These are phyloP conservation scores for Manacus vitellinus DNA, from an alignment of 2,113 vertebrate genomes.

Conservation along the genomic window DNA sequence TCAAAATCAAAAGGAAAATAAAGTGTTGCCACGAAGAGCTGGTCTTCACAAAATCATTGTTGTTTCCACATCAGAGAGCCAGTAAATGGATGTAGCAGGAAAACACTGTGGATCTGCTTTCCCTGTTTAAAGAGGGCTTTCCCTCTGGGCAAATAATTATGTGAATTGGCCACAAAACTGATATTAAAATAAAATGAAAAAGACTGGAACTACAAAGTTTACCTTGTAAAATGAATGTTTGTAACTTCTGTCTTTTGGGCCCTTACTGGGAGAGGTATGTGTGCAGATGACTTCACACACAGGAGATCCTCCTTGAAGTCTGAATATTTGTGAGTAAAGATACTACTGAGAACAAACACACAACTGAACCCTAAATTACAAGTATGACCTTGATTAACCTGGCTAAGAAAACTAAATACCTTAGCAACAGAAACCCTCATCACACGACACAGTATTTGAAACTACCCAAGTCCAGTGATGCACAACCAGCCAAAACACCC, in stretches of 20 bases:
- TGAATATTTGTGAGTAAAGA: background rate
- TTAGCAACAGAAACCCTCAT: background rate
- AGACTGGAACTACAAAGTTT: background rate
- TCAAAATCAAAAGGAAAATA: constrained; percentile 37
- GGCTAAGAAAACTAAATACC: background rate
- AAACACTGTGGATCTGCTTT: background rate
- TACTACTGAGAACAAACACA: background rate
- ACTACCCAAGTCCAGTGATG: background rate
- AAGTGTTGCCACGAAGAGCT: background rate
- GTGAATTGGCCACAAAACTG: constrained; percentile 14
- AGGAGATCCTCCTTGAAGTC: background rate
- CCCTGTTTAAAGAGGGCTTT: background rate
- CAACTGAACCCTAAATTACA: background rate
- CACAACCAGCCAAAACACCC: background rate
- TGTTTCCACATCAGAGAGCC: background rate
- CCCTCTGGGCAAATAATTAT: background rate
- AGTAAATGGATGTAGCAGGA: background rate
- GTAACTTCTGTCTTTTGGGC: background rate
- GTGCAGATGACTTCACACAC: background rate
- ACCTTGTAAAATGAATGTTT: constrained; percentile 11
- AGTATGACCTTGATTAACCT: background rate
- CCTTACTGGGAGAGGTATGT: background rate
- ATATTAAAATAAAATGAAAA: constrained; percentile 22
- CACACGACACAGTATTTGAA: background rate
- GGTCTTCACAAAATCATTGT: background rate